Base-by-base conservation (phyloP, 2,797 vertebrate genomes). In the Oreortyx pictus region DNA sequence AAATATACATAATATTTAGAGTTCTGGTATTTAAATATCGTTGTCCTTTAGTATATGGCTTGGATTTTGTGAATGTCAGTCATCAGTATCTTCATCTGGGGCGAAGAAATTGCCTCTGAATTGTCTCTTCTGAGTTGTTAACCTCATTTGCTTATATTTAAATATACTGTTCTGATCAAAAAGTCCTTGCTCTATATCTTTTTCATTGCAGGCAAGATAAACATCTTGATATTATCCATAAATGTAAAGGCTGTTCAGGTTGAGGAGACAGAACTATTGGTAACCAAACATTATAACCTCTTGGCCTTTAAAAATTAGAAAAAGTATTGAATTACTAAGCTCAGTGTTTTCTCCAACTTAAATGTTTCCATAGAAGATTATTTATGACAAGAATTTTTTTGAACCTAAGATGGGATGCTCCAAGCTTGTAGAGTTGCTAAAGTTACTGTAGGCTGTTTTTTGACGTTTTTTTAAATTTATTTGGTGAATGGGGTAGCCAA, bases 291-390 rank as follows among this genome's bases (percentile, higher is more conserved):
- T 61, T 84, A 35, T 8, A 62, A 73, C 88, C 35, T 83, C 39
- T 94, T 91, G 64, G 18, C 56, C 81, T 94, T 64, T 66, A 97
- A 73, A 84, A 94, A 74, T 79, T 31, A 27, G 61, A 92, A 29
- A 29, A 62, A 41, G 6, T 22, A 33, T 8, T 57, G 20, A 57
- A 33, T 23, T 62, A 41, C 25, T 41, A 19, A 29, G 57, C 44
- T 95, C 88, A 74, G 11, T 59, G n/a, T 47, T 77, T 23, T 52
- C 77, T 94, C 93, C 93, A 88, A 91, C 44, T 87, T 57, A 84
- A 81, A 44, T 95, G 83, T 96, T 91, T 89, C 60, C 44, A 86
- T 66, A 90, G 76, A 94, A 95, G 83, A 92, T 90, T 44, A 43
- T 73, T 61, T 72, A 67, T 39, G 37, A 49, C 80, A 33, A 33